Base-by-base conservation (phyloP, 1,140 invertebrate genomes). In the Ceratosolen fusciceps region DNA sequence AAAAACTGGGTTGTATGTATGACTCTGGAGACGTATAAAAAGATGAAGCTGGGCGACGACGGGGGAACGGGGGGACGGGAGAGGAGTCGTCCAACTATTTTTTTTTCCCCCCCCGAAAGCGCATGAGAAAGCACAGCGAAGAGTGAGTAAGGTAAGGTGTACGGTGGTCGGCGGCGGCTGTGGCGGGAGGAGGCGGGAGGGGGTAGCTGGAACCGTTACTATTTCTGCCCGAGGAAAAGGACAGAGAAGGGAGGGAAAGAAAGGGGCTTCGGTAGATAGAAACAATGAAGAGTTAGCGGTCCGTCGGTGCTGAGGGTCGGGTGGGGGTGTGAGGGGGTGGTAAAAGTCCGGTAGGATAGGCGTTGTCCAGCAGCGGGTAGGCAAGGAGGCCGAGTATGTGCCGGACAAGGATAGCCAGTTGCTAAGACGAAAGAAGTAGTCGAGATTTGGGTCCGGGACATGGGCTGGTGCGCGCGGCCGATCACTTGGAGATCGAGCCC, bases 401-500 rank as follows among this genome's bases (percentile, higher is more conserved):
- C 29, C 31, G 29, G 24, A 31, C 16, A 39, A 73, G 21, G 49
- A 73, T 73, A 73, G 43, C 26, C 16, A 65, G 19, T 43, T 47
- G 24, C 29, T 16, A n/a, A n/a, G n/a, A n/a, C n/a, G n/a, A n/a
- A n/a, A n/a, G n/a, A n/a, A n/a, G n/a, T n/a, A n/a, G n/a, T n/a
- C n/a, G n/a, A n/a, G n/a, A n/a, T n/a, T n/a, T n/a, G n/a, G n/a
- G n/a, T n/a, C n/a, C n/a, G n/a, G n/a, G n/a, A n/a, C n/a, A n/a
- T n/a, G n/a, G n/a, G 29, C 47, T 21, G 24, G 31, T 52, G 26
- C 31, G 65, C 43, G 26, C 31, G 37, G 37, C 47, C 34, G 58
- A 77, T 77, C 75, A 24, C 52, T 12, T n/a, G n/a, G 34, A 70
- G 75, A 77, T 77, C 70, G 70, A 70, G 31, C 65, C 75, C 62